A percentile compares a stretch with the other conserved stretches of the same genome.
Evolutionary conservation across 2,113 vertebrate species (phyloP).

Genomic region (Artemisiospiza belli): DNA sequence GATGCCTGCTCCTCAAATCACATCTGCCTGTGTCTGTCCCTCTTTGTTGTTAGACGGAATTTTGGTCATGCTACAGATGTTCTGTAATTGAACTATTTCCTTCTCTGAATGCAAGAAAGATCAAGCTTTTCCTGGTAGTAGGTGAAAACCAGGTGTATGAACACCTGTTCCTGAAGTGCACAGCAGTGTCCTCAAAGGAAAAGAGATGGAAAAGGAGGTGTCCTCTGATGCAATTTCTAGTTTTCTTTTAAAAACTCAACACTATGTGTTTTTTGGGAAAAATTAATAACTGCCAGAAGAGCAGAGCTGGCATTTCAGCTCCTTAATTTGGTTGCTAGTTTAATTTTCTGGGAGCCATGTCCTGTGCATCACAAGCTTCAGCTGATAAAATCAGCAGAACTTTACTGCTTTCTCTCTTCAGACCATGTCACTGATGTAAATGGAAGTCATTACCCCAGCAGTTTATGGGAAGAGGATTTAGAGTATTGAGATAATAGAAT

Average conservation of each 20-base stretch:
- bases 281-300: background rate
- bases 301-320: background rate
- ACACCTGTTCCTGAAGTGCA: background rate
- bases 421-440: background rate
- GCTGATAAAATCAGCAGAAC: background rate
- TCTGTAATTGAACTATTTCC: background rate
- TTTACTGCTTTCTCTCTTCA: background rate
- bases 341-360: background rate
- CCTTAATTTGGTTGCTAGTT: background rate
- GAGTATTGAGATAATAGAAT: background rate
- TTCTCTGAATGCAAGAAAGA: background rate
- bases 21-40: accelerated
- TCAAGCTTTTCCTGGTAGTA: background rate
- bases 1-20: background rate
- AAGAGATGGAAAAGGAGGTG: background rate
- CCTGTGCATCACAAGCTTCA: background rate
- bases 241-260: background rate
- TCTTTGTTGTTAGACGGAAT: background rate
- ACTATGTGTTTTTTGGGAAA: background rate
- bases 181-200: background rate
- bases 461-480: background rate
- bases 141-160: background rate
- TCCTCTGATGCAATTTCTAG: background rate
- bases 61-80: background rate
- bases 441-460: background rate